These are phyloP conservation scores for Linepithema humile DNA, from an alignment of 1,140 invertebrate genomes.

Conservation along the genomic window DNA sequence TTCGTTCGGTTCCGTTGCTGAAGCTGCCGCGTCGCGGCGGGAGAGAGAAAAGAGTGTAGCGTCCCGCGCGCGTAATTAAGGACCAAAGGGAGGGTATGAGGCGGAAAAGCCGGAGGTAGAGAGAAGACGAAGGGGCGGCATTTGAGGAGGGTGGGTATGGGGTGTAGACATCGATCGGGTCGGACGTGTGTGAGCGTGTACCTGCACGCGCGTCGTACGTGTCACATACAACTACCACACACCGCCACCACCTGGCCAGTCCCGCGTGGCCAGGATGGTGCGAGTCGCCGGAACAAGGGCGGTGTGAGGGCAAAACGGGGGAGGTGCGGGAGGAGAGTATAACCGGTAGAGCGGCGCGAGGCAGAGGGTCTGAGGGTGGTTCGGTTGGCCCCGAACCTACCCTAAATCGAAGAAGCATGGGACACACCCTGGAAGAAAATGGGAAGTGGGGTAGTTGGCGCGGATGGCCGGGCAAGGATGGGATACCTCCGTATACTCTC, in stretches of 20 bases:
- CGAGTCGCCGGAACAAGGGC: slow-evolving; percentile 53
- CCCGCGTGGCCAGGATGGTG: slow-evolving; percentile 59
- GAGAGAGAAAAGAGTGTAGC: slow-evolving; percentile 63
- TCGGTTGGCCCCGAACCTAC: slow-evolving; percentile 77
- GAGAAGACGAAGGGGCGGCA: slow-evolving; percentile 55
- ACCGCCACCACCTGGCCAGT: slow-evolving; percentile 64
- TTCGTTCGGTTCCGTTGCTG: slow-evolving; percentile 15
- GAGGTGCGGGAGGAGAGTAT: slow-evolving; percentile 29
- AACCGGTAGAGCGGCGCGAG: slow-evolving; percentile 36
- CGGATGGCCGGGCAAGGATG: slow-evolving; percentile 51
- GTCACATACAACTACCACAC: slow-evolving; percentile 36
- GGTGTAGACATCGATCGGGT: slow-evolving; percentile 81
- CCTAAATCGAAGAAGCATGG: slow-evolving; percentile 82
- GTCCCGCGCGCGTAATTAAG: slow-evolving; percentile 80
- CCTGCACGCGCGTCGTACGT: slow-evolving; percentile 41
- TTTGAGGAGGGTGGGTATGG: slow-evolving; percentile 36
- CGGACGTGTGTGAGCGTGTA: slow-evolving; percentile 53
- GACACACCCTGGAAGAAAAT: slow-evolving; percentile 81
- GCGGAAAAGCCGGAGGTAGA: slow-evolving; percentile 34
- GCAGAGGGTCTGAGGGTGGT: slow-evolving; percentile 9
- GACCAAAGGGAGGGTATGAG: slow-evolving; percentile 66
- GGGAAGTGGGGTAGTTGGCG: slow-evolving; percentile 68
- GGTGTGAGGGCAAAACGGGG: slow-evolving; percentile 11
- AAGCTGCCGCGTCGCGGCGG: not conserved
- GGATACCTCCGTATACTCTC: slow-evolving; percentile 47